A percentile compares a stretch with the other conserved stretches of the same genome.
phyloP scores from a whole-genome alignment of 2,797 vertebrate species.

The Cercopithecus petaurista region DNA sequence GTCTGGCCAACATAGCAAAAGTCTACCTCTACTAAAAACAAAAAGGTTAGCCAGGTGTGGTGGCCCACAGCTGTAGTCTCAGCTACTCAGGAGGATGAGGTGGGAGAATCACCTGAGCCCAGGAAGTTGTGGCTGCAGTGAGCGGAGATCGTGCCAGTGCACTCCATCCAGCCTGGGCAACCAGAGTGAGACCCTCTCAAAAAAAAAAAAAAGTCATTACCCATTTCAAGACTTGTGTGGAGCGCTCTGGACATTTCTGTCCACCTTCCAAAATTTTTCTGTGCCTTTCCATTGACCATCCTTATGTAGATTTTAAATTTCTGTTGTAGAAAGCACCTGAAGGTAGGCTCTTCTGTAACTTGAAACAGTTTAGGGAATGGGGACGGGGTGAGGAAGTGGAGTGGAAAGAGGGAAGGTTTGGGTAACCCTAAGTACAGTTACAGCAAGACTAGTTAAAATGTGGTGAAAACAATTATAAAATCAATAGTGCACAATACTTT shows the following conservation, averaged over 20 bases:
- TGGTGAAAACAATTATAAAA: neutral
- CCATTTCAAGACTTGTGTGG: neutral
- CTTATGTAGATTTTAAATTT: conserved; percentile 3
- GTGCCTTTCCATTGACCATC: neutral
- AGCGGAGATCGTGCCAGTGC: neutral
- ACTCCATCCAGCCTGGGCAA: neutral
- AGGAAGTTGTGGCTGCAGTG: neutral
- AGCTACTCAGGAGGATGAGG: neutral
- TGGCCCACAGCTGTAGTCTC: neutral
- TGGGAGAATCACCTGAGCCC: neutral
- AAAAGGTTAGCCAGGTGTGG: neutral
- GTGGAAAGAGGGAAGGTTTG: neutral
- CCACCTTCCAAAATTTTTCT: neutral
- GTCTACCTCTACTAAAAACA: neutral
- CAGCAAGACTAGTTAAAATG: conserved; percentile 6
- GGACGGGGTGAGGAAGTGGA: neutral
- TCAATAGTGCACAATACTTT: neutral
- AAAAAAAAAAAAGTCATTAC: neutral
- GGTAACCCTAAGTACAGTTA: neutral
- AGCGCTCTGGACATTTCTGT: neutral
- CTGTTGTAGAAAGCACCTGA: neutral
- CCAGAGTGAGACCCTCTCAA: neutral
- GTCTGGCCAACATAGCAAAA: neutral
- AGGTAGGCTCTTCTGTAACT: neutral
- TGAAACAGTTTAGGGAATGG: neutral